These are phyloP conservation scores for Ageneiosus marmoratus DNA, from an alignment of 2,113 vertebrate species.

Conservation along the genomic window DNA sequence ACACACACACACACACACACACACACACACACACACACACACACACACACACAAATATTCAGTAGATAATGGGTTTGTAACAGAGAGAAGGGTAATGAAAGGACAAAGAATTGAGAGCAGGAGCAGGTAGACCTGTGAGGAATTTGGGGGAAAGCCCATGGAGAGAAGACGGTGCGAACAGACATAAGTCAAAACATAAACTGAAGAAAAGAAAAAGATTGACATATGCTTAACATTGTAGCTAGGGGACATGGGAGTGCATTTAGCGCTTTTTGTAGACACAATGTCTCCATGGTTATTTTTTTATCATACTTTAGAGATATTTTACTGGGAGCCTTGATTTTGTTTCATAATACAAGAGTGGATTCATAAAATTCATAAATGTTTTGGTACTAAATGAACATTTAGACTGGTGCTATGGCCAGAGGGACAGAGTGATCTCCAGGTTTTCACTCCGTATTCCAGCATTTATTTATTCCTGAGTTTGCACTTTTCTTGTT, in stretches of 20 bases:
- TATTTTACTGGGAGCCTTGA: neutral
- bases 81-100: slow-evolving; percentile 1
- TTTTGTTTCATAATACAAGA: neutral
- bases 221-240: neutral
- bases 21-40: too few species aligned
- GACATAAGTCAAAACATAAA: neutral
- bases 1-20: too few species aligned
- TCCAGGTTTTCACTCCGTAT: neutral
- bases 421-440: neutral
- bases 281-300: neutral
- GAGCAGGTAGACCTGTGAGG: slow-evolving; percentile 14
- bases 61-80: slow-evolving; percentile 3
- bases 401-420: neutral
- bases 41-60: neutral
- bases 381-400: slow-evolving; percentile 1
- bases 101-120: neutral
- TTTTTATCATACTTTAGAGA: neutral
- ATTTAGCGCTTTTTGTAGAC: neutral
- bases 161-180: neutral
- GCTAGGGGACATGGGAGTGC: too few species aligned
- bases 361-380: neutral
- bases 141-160: neutral
- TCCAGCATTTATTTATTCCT: neutral
- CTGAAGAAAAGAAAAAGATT: neutral
- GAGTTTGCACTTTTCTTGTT: slow-evolving; percentile 31